These are phyloP conservation scores for Tadarida brasiliensis DNA, from an alignment of 2,797 vertebrate genomes.

Conservation along the genomic window DNA sequence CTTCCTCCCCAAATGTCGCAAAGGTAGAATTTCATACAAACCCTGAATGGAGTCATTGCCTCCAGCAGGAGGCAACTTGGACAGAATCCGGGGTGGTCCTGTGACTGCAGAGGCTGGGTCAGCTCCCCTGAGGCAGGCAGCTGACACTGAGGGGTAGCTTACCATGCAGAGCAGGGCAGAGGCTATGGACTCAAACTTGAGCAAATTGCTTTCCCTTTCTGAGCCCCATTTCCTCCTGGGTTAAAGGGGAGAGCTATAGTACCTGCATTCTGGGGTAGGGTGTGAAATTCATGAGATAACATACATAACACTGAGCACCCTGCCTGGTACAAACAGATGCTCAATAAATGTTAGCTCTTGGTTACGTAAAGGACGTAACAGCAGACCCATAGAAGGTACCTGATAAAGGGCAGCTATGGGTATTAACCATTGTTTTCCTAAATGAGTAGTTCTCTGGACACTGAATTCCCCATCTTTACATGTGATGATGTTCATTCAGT, in stretches of 20 bases:
- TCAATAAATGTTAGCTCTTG: not conserved
- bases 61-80: not conserved
- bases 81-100: conserved; percentile 28
- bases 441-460: not conserved
- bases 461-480: not conserved
- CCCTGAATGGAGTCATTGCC: conserved; percentile 26
- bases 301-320: not conserved
- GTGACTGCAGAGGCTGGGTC: not conserved
- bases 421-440: not conserved
- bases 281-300: not conserved
- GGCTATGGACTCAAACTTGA: not conserved
- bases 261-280: not conserved
- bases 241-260: not conserved
- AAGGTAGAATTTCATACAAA: conserved; percentile 61
- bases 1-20: not conserved
- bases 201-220: not conserved
- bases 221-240: not conserved
- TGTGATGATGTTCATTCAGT: not conserved
- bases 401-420: not conserved
- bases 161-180: not conserved
- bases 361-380: not conserved
- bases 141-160: not conserved
- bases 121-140: not conserved
- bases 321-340: not conserved
- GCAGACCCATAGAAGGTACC: not conserved